Conservation (phyloP, 1,140 invertebrate species). For the Drosophila pandora region DNA sequence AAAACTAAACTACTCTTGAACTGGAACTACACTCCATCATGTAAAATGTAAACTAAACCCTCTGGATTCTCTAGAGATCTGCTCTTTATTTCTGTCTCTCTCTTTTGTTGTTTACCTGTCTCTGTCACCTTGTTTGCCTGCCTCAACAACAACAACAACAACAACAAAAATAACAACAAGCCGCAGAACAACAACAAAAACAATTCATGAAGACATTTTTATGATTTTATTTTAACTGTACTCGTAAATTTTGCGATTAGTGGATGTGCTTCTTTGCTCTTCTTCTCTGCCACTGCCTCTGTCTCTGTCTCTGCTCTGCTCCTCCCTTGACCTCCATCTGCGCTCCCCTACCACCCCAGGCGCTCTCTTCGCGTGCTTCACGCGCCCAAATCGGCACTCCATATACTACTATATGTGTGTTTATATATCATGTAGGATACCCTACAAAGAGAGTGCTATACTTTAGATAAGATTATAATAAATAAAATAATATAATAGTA, state of each 20-base stretch:
- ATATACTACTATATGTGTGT: slow-evolving; percentile 34
- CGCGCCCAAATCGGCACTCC: slow-evolving; percentile 62
- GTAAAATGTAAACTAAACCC: slow-evolving; percentile 53
- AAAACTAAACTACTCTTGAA: slow-evolving; percentile 54
- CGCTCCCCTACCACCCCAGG: slow-evolving; percentile 7
- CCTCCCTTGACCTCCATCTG: slow-evolving; percentile 17
- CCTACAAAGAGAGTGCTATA: too few species aligned
- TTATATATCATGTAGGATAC: slow-evolving; percentile 21
- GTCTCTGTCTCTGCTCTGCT: slow-evolving; percentile 2
- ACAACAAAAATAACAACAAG: neutral
- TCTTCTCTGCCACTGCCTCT: slow-evolving; percentile 34
- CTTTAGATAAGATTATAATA: too few species aligned
- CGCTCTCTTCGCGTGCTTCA: slow-evolving; percentile 59
- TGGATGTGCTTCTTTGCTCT: slow-evolving; percentile 24
- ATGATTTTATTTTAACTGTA: slow-evolving; percentile 79
- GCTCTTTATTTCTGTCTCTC: too few species aligned
- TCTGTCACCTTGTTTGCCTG: slow-evolving; percentile 37
- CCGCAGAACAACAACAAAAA: slow-evolving; percentile 36
- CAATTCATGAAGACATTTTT: slow-evolving; percentile 66
- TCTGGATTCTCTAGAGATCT: too few species aligned
- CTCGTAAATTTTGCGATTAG: slow-evolving; percentile 81
- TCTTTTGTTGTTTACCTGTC: neutral
- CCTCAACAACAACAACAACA: slow-evolving; percentile 41
- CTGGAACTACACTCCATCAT: slow-evolving; percentile 57
- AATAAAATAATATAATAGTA: neutral